Evolutionary conservation across 2,797 vertebrate genomes (phyloP).

Genomic region (Tapera naevia): DNA sequence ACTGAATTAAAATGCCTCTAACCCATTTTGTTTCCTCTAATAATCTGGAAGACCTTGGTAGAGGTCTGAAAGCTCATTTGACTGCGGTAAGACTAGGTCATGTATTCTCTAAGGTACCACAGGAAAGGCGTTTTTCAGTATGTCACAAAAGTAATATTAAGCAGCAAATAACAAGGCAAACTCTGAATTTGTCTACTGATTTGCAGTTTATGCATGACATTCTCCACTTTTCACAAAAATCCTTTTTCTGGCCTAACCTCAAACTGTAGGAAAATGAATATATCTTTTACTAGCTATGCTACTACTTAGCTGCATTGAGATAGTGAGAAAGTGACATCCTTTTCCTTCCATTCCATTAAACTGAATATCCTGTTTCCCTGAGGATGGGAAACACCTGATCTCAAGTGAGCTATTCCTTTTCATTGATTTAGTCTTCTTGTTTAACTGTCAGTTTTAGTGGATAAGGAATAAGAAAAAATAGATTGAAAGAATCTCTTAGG

Average conservation of each 20-base stretch:
- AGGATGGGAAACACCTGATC: not conserved
- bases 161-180: not conserved
- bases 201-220: not conserved
- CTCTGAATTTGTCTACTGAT: not conserved
- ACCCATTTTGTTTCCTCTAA: constrained; percentile 16
- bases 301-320: not conserved
- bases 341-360: not conserved
- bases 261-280: not conserved
- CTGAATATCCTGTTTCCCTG: not conserved
- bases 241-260: not conserved
- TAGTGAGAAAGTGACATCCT: not conserved
- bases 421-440: not conserved
- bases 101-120: not conserved
- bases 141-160: not conserved
- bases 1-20: constrained; percentile 12
- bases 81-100: not conserved
- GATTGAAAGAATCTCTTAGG: not conserved
- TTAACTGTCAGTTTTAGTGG: not conserved
- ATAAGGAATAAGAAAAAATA: not conserved
- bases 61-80: constrained; percentile 36
- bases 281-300: not conserved
- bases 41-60: constrained; percentile 44
- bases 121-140: not conserved
- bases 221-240: not conserved
- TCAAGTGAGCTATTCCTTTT: not conserved